Conservation (phyloP, 2,113 vertebrate species). For the Nerophis lumbriciformis region DNA sequence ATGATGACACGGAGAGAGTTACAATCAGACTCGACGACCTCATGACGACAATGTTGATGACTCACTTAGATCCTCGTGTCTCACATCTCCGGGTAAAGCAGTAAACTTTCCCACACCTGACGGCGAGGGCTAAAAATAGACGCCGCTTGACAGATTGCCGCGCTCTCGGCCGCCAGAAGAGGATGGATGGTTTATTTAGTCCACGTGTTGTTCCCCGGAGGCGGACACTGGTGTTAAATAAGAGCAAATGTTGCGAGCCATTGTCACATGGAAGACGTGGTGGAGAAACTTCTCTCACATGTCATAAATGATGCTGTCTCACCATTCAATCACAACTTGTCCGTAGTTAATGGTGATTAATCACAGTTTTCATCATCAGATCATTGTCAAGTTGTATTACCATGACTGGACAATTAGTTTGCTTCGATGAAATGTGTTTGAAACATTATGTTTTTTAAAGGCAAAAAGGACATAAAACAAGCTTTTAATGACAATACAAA, state of each 20-base stretch:
- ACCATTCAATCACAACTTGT: no score
- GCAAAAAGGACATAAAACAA: no score
- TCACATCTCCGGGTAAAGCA: constrained; percentile 15
- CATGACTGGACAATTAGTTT: no score
- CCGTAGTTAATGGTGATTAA: no score
- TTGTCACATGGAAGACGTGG: background rate
- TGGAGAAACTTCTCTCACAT: background rate
- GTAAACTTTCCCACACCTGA: constrained; percentile 32
- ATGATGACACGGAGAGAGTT: no score
- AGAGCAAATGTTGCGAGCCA: constrained; percentile 12
- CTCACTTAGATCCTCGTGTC: constrained; percentile 23
- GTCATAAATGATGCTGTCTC: no score
- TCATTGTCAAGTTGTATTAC: no score
- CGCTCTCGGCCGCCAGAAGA: constrained; percentile 3
- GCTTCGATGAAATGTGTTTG: no score
- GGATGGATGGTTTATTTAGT: constrained; percentile 19
- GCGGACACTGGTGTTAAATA: constrained; percentile 30
- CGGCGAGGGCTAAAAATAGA: constrained; percentile 24
- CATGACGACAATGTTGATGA: constrained; percentile 20
- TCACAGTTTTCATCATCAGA: no score
- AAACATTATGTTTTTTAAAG: no score
- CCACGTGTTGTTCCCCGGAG: constrained; percentile 13
- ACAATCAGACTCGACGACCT: background rate
- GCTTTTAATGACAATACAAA: no score
- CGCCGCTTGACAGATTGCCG: constrained; percentile 11